Base-by-base conservation (phyloP, 2,888 invertebrate genomes). In the Orthosia cruda region DNA sequence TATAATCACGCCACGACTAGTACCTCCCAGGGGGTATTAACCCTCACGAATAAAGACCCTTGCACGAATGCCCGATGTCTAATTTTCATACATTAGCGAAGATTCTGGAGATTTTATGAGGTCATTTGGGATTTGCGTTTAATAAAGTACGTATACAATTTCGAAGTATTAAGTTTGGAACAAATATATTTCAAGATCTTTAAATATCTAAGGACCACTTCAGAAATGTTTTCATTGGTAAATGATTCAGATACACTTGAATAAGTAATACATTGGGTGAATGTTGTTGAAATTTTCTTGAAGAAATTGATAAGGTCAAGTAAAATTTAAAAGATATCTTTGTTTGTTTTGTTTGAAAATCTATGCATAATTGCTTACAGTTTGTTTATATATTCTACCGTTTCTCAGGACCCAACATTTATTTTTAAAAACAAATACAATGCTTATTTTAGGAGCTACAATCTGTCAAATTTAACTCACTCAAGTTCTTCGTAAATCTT, bases 41-140 rank as follows among this genome's bases (percentile, higher is more conserved):
- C 59, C 47, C 65, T 77, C 57, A 59, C 52, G 58, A 74, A 70
- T 76, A 65, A 76, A 66, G 45, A 26, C 49, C 59, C 63, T 47
- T 16, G 62, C 64, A 69, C 52, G 58, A 63, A 57, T 59, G 69
- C 57, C 23, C 16, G 55, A 64, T 69, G 47, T 58, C 72, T 67
- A 68, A 77, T 80, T 69, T 84, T 75, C 68, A 84, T 77, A 69
- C 57, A 81, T 84, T 85, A 71, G 32, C 49, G 23, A 58, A 74
- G 63, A 64, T 66, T 47, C 49, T 72, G 45, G 62, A 65, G 65
- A 61, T 71, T 77, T 86, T 67, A 74, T 73, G 52, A 74, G 52
- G 50, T 63, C 54, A 58, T 86, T 80, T 32, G 66, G 66, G 68
- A 72, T 70, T 61, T 71, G 57, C 45, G 47, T 74, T 73, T 66